Evolutionary conservation across 1,140 invertebrate genomes (phyloP), one percentile per base, ranked within the genome.

Genomic region (Drosophila ambigua): DNA sequence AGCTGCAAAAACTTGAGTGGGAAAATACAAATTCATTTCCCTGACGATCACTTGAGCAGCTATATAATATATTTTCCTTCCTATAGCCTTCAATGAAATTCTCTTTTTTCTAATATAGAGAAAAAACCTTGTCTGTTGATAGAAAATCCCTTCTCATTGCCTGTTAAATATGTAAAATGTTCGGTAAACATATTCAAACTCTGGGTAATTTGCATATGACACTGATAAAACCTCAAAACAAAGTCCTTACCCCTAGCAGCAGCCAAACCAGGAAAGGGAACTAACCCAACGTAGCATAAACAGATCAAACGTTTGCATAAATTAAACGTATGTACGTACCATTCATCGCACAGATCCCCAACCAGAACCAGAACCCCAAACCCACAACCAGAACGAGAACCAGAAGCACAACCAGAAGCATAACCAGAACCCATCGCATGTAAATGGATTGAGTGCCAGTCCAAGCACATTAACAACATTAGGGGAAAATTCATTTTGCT

Each of bases 271-370:
- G 31, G 9, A 9, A 35, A 13, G 35, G 54, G 51, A 49, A 59
- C 51, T 39, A 64, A 48, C 23, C 52, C 77, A 85, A 68, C 73
- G 81, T 85, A 77, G 73, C 77, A 80, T 85, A 72, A 85, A 80
- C 74, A 85, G 81, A 85, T 85, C 81, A 85, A 85, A 85, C 73
- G 72, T 74, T 66, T 20, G 72, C 76, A 76, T 77, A 84, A 84
- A 76, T 81, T 84, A 75, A 26, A 58, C 44, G 49, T 61, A 28
- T 28, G 26, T 7, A 6, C 0, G 5, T 6, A n/a, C 0, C 46
- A 71, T 35, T 44, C 52, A 57, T 67, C 45, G 35, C 20, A 26
- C 15, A 46, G 16, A 24, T 51, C 41, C 20, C 28, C 20, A 53
- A 23, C 44, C 48, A 24, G 26, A 53, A 23, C 44, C 48, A 24